Conservation (phyloP, 2,113 vertebrate species). For the Anas platyrhynchos region DNA sequence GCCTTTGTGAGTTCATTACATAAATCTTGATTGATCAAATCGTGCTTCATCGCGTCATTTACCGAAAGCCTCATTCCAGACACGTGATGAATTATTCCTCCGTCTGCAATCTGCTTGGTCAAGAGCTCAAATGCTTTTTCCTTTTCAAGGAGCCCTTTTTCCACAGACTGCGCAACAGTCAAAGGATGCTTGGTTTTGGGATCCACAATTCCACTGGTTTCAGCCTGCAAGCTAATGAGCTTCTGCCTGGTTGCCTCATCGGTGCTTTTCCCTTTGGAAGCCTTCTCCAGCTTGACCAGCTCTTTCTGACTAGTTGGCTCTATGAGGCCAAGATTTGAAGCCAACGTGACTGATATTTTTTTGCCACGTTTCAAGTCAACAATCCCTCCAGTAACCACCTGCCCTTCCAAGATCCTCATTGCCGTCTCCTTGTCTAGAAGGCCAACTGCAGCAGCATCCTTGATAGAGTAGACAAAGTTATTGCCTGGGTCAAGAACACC, state of each 20-base stretch:
- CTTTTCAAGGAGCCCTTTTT: constrained; percentile 79
- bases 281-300: constrained; percentile 88
- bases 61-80: constrained; percentile 90
- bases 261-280: constrained; percentile 83
- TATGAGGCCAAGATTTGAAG: constrained; percentile 89
- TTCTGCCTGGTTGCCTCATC: constrained; percentile 75
- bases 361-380: constrained; percentile 88
- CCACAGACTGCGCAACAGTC: constrained; percentile 80
- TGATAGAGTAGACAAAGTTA: constrained; percentile 80
- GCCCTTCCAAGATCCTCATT: constrained; percentile 86
- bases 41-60: constrained; percentile 79
- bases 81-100: constrained; percentile 89
- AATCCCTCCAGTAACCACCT: constrained; percentile 93
- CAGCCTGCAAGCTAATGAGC: constrained; percentile 85
- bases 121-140: constrained; percentile 80
- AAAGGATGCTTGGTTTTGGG: constrained; percentile 80
- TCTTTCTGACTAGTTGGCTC: constrained; percentile 74
- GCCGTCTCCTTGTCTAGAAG: constrained; percentile 87
- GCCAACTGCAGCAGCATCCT: constrained; percentile 84
- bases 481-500: constrained; percentile 85
- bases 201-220: constrained; percentile 89
- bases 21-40: constrained; percentile 78
- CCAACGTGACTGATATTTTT: constrained; percentile 91
- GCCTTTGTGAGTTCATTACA: constrained; percentile 79
- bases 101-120: constrained; percentile 86